phyloP scores from a whole-genome alignment of 2,888 invertebrate species.

The Lagria hirta region DNA sequence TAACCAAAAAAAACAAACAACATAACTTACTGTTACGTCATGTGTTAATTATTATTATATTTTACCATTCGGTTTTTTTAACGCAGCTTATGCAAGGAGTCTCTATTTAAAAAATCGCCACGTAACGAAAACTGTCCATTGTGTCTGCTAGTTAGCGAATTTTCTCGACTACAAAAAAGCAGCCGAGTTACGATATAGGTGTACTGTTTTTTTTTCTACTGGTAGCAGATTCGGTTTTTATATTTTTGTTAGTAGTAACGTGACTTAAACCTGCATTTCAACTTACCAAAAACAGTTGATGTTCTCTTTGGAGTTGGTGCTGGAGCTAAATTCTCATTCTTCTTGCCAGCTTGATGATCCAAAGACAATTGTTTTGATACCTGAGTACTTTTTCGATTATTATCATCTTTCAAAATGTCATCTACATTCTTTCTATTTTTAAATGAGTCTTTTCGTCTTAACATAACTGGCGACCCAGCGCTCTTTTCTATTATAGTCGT shows the following conservation, averaged over 20 bases:
- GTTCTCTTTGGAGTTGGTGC: conserved; percentile 76
- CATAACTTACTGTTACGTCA: too few species aligned
- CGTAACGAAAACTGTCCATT: too few species aligned
- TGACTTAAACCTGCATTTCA: too few species aligned
- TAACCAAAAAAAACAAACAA: conserved; percentile 5
- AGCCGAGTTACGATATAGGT: too few species aligned
- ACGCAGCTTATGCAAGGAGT: too few species aligned
- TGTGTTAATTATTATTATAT: too few species aligned
- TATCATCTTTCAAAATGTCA: conserved; percentile 52
- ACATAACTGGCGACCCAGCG: conserved; percentile 71
- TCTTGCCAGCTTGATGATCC: conserved; percentile 52
- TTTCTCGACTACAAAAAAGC: too few species aligned
- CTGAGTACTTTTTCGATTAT: conserved; percentile 53
- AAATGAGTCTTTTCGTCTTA: conserved; percentile 71
- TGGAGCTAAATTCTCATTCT: conserved; percentile 52
- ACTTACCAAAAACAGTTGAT: conserved; percentile 79
- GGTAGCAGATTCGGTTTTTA: too few species aligned
- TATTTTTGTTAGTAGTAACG: too few species aligned
- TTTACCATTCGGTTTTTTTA: too few species aligned
- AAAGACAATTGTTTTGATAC: conserved; percentile 57
- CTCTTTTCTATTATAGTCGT: conserved; percentile 63
- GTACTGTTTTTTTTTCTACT: too few species aligned
- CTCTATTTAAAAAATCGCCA: too few species aligned
- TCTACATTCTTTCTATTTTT: conserved; percentile 61
- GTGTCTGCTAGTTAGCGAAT: background rate